Percentiles rank a stretch among this genome's conserved stretches.
Evolutionary conservation across 1,140 invertebrate species (phyloP).

Genomic region (Cheumatopsyche charites): DNA sequence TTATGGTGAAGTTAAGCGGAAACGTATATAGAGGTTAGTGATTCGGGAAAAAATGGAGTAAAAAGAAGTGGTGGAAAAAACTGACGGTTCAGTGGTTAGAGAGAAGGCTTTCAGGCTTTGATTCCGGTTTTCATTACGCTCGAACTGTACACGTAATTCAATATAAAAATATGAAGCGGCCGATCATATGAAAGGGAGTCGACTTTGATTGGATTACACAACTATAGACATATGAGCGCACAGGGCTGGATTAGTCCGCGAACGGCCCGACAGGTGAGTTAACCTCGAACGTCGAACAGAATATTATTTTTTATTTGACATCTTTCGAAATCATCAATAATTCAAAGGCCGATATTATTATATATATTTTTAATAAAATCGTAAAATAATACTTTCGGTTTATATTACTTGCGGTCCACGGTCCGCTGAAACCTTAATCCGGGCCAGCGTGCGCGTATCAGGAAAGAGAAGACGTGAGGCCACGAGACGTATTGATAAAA

Average conservation of each 20-base stretch:
- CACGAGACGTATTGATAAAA: constrained; percentile 29
- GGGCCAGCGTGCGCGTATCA: too few relatives aligned
- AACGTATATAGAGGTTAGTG: constrained; percentile 21
- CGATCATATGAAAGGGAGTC: constrained; percentile 35
- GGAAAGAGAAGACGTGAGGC: constrained; percentile 7
- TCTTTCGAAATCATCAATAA: too few relatives aligned
- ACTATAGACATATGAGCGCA: constrained; percentile 22
- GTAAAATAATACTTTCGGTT: too few relatives aligned
- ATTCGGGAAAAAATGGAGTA: constrained; percentile 14
- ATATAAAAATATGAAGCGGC: constrained; percentile 45
- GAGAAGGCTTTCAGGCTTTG: constrained; percentile 40
- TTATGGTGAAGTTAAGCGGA: constrained; percentile 33
- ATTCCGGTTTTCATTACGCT: constrained; percentile 44
- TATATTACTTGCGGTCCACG: too few relatives aligned
- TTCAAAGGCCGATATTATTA: too few relatives aligned
- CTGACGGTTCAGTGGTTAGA: constrained; percentile 35
- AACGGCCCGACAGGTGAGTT: too few relatives aligned
- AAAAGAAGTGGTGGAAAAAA: constrained; percentile 31
- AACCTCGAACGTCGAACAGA: too few relatives aligned
- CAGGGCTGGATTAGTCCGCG: too few relatives aligned
- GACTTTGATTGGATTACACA: constrained; percentile 45
- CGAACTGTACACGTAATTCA: constrained; percentile 43
- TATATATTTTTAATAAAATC: too few relatives aligned
- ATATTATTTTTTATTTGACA: too few relatives aligned
- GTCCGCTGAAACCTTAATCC: too few relatives aligned